Evolutionary conservation across 2,888 invertebrate species (phyloP), one percentile per base, ranked within the genome.

Genomic region (Hydropsyche betteni): DNA sequence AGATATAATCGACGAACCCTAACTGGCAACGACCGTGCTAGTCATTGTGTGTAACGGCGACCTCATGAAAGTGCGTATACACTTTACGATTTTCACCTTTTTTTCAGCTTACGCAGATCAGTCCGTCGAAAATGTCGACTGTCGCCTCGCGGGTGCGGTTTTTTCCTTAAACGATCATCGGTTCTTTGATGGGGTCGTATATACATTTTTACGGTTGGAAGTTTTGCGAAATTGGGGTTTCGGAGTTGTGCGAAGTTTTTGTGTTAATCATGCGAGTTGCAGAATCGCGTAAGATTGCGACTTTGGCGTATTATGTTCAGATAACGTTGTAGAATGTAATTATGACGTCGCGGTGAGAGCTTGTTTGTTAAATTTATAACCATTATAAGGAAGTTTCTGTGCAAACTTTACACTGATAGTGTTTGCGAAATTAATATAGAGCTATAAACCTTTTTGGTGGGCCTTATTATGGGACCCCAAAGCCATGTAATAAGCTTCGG

Each of bases 371-470:
- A 72, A 72, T 72, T 55, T 72, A 72, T 72, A 44, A 58, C 55
- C 58, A 61, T 61, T 72, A 72, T 52, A 38, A 16, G 72, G 55
- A 72, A 72, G 72, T 72, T 72, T 72, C 58, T 14, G 38, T 5
- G 58, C 4, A 58, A 72, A 72, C 55, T 72, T 72, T 61, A 53
- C 53, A 8, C 53, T 10, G 70, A 70, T 70, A 70, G 70, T 70
- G 70, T 70, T 70, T 70, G 34, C 55, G 38, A 70, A 70, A 70
- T 70, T 52, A 70, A 70, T 70, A 52, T 70, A 53, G 53, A 70
- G 34, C 70, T 12, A 70, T 70, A 70, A 70, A 70, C 70, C 70
- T 70, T 70, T 70, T 53, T 53, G 14, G 44, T 7, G 70, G 24
- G n/a, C 70, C 70, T 52, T 70, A 70, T 53, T 70, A 70, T 34